Conservation (phyloP, 2,797 vertebrate species). For the Molossus molossus region DNA sequence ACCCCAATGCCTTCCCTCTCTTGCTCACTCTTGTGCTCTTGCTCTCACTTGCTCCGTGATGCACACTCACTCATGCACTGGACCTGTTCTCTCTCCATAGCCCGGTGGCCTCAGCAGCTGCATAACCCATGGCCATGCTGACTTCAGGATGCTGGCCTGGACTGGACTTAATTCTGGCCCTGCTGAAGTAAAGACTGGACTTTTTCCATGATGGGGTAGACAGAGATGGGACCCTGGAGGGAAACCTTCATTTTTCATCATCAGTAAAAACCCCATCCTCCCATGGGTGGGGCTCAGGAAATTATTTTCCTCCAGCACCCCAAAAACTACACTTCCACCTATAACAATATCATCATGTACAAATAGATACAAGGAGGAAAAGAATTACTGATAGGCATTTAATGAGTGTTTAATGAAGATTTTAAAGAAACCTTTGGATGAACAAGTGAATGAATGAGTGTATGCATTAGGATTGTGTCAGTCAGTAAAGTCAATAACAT, state of each 20-base stretch:
- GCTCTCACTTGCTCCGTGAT: too few species aligned
- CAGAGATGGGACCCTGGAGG: background rate
- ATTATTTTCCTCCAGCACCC: background rate
- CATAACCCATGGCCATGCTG: background rate
- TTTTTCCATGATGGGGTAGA: background rate
- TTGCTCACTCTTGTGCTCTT: background rate
- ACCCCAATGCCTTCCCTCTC: accelerated
- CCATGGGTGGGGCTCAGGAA: background rate
- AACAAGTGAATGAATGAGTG: background rate
- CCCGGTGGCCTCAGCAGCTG: accelerated
- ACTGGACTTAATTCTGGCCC: background rate
- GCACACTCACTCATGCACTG: too few species aligned
- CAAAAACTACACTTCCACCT: background rate
- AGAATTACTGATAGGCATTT: background rate
- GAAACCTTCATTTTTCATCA: background rate
- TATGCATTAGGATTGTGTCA: background rate
- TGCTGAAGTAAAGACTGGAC: background rate
- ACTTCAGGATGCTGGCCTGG: background rate
- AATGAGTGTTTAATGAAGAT: background rate
- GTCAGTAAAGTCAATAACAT: background rate
- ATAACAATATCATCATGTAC: background rate
- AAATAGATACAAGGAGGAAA: background rate
- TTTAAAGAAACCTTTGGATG: background rate
- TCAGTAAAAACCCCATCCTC: background rate
- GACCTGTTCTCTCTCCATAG: background rate